Conservation (phyloP, 2,888 invertebrate genomes). For the Drosophila mettleri region DNA sequence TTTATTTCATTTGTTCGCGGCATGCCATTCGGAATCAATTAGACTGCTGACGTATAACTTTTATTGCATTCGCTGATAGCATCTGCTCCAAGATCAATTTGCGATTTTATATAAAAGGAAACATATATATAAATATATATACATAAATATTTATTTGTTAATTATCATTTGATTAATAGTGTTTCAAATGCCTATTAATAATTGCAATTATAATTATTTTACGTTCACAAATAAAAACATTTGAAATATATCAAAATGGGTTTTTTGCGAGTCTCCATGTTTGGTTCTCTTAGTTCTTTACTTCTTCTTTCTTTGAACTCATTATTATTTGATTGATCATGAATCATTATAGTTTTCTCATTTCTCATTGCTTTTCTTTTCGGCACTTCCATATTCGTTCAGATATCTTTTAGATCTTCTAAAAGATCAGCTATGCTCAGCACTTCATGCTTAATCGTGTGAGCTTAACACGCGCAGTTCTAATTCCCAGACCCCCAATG, state of each 20-base stretch:
- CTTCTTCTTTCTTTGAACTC: no score
- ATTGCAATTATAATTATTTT: not conserved
- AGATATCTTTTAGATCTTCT: slow-evolving; percentile 7
- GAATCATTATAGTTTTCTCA: not conserved
- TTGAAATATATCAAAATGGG: no score
- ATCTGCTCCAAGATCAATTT: slow-evolving; percentile 2
- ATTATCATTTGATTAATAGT: not conserved
- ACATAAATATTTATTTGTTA: not conserved
- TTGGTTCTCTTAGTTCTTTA: no score
- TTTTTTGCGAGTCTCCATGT: no score
- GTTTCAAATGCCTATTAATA: not conserved
- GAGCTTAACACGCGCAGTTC: slow-evolving; percentile 50
- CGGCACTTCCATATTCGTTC: not conserved
- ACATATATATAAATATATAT: not conserved
- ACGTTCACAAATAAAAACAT: no score
- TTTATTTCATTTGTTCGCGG: not conserved
- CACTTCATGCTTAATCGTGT: slow-evolving; percentile 49
- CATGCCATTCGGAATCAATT: slow-evolving; percentile 4
- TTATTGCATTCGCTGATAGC: slow-evolving; percentile 14
- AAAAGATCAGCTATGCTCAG: slow-evolving; percentile 26
- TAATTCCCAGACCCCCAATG: slow-evolving; percentile 47
- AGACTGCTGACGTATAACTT: not conserved
- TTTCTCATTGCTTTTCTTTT: not conserved
- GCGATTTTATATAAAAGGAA: not conserved
- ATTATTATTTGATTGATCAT: not conserved